A percentile compares a stretch with the other conserved stretches of the same genome.
Conservation (phyloP, 2,113 vertebrate species). For the Mesembrinibis cayennensis region DNA sequence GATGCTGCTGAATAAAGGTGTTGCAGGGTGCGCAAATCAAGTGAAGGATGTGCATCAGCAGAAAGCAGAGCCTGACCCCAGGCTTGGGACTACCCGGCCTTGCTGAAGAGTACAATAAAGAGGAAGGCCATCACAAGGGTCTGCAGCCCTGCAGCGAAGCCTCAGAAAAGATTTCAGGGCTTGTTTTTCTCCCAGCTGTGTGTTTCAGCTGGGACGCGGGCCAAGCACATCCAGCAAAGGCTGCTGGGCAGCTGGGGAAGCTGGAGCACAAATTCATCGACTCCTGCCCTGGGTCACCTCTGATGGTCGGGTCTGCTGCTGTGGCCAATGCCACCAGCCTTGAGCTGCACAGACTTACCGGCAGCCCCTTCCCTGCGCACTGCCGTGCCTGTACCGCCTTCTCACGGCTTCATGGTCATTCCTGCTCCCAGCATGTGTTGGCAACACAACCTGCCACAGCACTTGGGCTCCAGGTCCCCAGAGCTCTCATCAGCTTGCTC, state of each 20-base stretch:
- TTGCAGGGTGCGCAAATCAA: neutral
- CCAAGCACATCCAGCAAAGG: neutral
- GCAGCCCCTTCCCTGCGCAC: neutral
- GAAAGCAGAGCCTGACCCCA: neutral
- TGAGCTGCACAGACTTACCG: neutral
- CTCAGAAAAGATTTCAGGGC: neutral
- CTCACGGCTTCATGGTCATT: neutral
- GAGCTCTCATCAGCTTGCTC: neutral
- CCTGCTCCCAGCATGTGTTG: accelerated
- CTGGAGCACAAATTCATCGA: neutral
- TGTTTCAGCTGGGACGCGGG: neutral
- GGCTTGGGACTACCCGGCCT: accelerated
- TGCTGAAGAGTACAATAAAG: neutral
- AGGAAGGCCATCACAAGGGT: neutral
- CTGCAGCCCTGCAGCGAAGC: neutral
- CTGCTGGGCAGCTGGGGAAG: neutral
- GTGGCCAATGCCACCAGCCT: neutral
- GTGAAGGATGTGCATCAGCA: neutral
- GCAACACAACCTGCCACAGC: neutral
- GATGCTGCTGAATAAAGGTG: neutral
- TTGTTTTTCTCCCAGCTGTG: neutral
- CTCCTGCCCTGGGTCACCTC: neutral
- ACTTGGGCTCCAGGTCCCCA: neutral
- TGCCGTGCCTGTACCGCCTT: neutral
- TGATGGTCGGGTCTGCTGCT: neutral